These are phyloP conservation scores for Spodoptera frugiperda DNA, from an alignment of 1,140 invertebrate genomes.

Conservation along the genomic window DNA sequence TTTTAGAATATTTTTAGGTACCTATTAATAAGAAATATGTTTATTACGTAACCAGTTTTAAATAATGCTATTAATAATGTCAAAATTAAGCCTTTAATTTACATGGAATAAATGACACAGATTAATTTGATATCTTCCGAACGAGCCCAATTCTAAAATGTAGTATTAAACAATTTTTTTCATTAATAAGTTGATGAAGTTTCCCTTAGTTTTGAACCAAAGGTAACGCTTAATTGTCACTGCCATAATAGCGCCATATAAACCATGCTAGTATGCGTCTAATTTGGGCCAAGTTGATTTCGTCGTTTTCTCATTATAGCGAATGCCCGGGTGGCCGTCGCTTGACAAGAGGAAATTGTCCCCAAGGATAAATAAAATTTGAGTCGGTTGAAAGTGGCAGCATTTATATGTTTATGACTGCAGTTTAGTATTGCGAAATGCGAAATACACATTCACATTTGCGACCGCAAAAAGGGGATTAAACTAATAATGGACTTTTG, in stretches of 20 bases:
- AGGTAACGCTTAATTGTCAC: not conserved
- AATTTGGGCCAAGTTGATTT: slow-evolving; percentile 81
- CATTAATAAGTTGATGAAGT: too few relatives aligned
- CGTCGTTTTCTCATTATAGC: slow-evolving; percentile 81
- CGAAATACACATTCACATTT: slow-evolving; percentile 3
- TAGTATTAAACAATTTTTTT: too few relatives aligned
- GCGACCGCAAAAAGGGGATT: slow-evolving; percentile 4
- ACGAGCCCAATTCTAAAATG: too few relatives aligned
- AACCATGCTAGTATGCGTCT: slow-evolving; percentile 68
- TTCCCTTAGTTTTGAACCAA: too few relatives aligned
- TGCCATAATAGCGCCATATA: slow-evolving; percentile 58
- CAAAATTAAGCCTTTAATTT: too few relatives aligned
- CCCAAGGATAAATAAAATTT: slow-evolving; percentile 82
- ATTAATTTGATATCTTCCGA: too few relatives aligned
- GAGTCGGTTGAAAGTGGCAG: slow-evolving; percentile 73
- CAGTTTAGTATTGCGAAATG: slow-evolving; percentile 56
- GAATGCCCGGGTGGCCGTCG: slow-evolving; percentile 80
- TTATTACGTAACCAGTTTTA: not conserved
- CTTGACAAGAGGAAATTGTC: slow-evolving; percentile 83
- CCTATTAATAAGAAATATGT: not conserved
- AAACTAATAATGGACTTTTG: not conserved
- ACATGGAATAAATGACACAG: too few relatives aligned
- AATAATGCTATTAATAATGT: too few relatives aligned
- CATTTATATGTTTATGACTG: slow-evolving; percentile 77
- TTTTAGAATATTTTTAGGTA: not conserved